Percentiles rank a stretch among this genome's conserved stretches.
phyloP scores from a whole-genome alignment of 2,888 invertebrate species.

The Rotaria magnacalcarata region DNA sequence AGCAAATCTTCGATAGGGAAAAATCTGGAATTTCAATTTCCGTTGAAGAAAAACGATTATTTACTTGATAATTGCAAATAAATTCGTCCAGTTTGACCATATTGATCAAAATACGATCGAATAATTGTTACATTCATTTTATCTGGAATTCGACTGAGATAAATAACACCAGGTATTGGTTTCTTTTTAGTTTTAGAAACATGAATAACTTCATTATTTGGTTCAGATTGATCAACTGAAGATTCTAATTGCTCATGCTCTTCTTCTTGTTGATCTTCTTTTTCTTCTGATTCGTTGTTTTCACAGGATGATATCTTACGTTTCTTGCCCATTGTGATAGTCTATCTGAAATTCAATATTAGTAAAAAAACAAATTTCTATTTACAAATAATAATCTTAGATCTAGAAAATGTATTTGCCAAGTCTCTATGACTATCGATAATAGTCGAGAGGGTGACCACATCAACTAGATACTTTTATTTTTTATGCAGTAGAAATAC shows the following conservation, averaged over 20 bases:
- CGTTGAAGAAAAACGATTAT: background rate
- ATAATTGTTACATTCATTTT: constrained; percentile 43
- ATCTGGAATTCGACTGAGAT: constrained; percentile 45
- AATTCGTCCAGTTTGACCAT: constrained; percentile 42
- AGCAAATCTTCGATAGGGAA: too few species aligned
- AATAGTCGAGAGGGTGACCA: too few species aligned
- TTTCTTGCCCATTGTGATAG: background rate
- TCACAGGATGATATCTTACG: background rate
- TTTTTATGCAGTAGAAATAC: too few species aligned
- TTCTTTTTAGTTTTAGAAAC: constrained; percentile 10
- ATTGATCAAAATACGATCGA: constrained; percentile 41
- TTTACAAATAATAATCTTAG: too few species aligned
- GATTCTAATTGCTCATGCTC: background rate
- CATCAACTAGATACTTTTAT: too few species aligned
- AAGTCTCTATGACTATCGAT: too few species aligned
- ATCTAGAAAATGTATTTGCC: too few species aligned
- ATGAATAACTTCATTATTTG: background rate
- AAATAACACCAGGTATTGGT: constrained; percentile 41
- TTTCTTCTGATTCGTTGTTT: background rate
- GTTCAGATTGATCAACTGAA: background rate
- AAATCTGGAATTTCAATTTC: too few species aligned
- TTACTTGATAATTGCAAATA: constrained; percentile 43
- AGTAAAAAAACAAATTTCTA: too few species aligned
- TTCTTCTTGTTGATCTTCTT: background rate
- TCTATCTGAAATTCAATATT: background rate